Base-by-base conservation (phyloP, 2,888 invertebrate species). In the Acanthosepion esculentum region DNA sequence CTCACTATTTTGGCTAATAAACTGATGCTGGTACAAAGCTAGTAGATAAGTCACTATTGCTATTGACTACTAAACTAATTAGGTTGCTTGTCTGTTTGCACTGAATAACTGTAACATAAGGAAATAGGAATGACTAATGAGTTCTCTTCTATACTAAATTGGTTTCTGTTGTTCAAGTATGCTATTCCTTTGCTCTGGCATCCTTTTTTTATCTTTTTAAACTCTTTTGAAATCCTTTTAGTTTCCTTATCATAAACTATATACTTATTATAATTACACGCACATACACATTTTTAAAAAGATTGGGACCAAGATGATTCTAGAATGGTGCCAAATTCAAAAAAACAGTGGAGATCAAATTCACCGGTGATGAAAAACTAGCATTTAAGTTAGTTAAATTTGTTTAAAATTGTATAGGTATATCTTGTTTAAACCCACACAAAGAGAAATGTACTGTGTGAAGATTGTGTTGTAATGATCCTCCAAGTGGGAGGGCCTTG, bases 151-250 rank as follows among this genome's bases (percentile, higher is more conserved):
- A 33, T 78, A 78, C 10, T 78, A 78, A 78, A 78, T 78, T 78
- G 78, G 78, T 78, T n/a, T 78, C 78, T 78, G 78, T 33, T 78
- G 12, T 78, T 78, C 78, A 78, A 78, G 78, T 29, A n/a, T 78
- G 78, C 78, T 78, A 78, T 78, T 78, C 78, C n/a, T n/a, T 15
- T 78, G n/a, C n/a, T 78, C n/a, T 78, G n/a, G n/a, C n/a, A 78
- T n/a, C n/a, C 78, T 18, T 78, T 78, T 78, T 33, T 78, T 33
- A 78, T 33, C 78, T n/a, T 12, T n/a, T n/a, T 78, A n/a, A 78
- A 10, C 78, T 8, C n/a, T 78, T 78, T 78, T n/a, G n/a, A 12
- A 50, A 50, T 50, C 23, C 41, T 41, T 41, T 41, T 41, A 41
- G 41, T 78, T 78, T 78, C 78, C 12, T 33, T n/a, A 78, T n/a